phyloP scores from a whole-genome alignment of 2,888 invertebrate species.

The Aplocera efformata region DNA sequence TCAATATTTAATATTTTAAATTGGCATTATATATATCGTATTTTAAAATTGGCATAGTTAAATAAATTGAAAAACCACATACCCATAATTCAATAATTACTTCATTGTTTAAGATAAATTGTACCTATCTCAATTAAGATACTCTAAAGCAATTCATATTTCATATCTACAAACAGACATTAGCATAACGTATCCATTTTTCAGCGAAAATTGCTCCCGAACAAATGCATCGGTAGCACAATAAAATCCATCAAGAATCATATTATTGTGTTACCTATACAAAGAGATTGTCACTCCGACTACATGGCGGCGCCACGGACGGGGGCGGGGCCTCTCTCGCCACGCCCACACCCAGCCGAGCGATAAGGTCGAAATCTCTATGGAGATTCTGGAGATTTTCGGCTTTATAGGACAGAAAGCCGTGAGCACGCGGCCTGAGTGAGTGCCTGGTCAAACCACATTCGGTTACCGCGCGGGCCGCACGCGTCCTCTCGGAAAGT shows the following conservation, averaged over 20 bases:
- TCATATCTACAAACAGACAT: slow-evolving; percentile 11
- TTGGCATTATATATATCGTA: too few species aligned
- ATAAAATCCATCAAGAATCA: slow-evolving; percentile 80
- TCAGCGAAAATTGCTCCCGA: slow-evolving; percentile 55
- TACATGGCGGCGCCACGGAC: slow-evolving; percentile 64
- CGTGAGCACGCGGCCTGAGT: slow-evolving; percentile 47
- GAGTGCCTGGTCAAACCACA: slow-evolving; percentile 66
- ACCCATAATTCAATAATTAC: too few species aligned
- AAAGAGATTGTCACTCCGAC: slow-evolving; percentile 78
- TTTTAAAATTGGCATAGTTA: too few species aligned
- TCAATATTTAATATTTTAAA: too few species aligned
- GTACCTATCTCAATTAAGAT: too few species aligned
- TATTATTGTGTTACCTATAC: slow-evolving; percentile 81
- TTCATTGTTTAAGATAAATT: too few species aligned
- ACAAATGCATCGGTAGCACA: slow-evolving; percentile 73
- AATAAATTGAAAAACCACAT: too few species aligned
- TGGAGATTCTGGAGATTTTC: slow-evolving; percentile 65
- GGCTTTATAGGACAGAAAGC: slow-evolving; percentile 64
- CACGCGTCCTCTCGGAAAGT: slow-evolving; percentile 48
- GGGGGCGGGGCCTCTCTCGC: slow-evolving; percentile 56
- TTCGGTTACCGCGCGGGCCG: slow-evolving; percentile 63
- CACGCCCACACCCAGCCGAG: slow-evolving; percentile 60
- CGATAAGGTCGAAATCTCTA: slow-evolving; percentile 77
- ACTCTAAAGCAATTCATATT: not conserved
- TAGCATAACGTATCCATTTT: slow-evolving; percentile 32